phyloP scores from a whole-genome alignment of 2,113 vertebrate species.

The Lepus timidus region DNA sequence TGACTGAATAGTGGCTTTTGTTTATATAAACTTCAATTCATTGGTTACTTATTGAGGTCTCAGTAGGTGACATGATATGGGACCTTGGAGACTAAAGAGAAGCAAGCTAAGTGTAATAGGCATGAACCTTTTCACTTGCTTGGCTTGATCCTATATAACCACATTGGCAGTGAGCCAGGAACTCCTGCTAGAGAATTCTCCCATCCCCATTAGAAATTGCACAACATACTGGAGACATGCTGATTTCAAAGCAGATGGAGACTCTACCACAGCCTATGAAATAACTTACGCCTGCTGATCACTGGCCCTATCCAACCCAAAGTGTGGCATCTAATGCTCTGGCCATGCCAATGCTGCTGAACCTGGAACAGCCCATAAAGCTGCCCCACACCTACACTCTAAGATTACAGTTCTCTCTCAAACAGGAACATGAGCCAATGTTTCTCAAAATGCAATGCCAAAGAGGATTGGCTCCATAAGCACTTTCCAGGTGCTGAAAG shows the following conservation, averaged over 20 bases:
- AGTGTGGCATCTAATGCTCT: neutral
- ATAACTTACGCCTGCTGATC: neutral
- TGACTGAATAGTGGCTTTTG: neutral
- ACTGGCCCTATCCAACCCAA: neutral
- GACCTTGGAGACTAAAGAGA: neutral
- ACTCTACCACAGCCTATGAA: neutral
- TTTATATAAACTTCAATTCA: conserved; percentile 12
- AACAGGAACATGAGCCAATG: neutral
- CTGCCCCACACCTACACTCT: neutral
- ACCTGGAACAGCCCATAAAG: neutral
- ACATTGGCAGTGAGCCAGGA: conserved; percentile 5
- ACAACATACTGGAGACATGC: neutral
- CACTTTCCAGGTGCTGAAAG: neutral
- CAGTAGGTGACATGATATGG: neutral
- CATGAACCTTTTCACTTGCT: neutral
- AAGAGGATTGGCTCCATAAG: neutral
- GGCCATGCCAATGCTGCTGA: neutral
- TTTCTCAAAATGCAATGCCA: neutral
- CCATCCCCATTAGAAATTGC: neutral
- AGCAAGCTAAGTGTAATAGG: neutral
- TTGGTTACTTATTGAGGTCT: neutral
- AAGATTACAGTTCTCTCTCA: neutral
- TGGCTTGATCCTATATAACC: neutral
- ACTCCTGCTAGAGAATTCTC: conserved; percentile 7
- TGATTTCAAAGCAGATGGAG: conserved; percentile 17